phyloP scores from a whole-genome alignment of 2,888 invertebrate species.

The Drosophila hamatofila region DNA sequence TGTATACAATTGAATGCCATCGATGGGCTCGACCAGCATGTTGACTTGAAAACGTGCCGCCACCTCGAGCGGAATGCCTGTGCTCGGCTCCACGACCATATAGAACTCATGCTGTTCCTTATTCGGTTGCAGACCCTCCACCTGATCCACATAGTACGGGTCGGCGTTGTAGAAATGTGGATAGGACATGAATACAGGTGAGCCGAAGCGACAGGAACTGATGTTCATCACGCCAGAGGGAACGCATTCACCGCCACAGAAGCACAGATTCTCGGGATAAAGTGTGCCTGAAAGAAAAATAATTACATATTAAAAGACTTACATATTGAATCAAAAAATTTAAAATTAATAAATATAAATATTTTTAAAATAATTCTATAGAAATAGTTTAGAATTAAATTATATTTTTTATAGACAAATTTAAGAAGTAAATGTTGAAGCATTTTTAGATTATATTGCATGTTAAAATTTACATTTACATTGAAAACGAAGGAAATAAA shows the following conservation, averaged over 20 bases:
- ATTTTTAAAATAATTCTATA: too few relatives aligned
- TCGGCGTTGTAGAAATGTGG: conserved; percentile 94
- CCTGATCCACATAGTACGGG: conserved; percentile 87
- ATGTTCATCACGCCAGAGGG: conserved; percentile 92
- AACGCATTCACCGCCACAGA: conserved; percentile 90
- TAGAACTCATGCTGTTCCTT: conserved; percentile 90
- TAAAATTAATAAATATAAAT: too few relatives aligned
- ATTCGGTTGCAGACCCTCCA: conserved; percentile 90
- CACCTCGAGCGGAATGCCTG: conserved; percentile 91
- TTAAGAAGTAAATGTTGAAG: too few relatives aligned
- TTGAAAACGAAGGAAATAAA: too few relatives aligned
- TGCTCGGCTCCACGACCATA: conserved; percentile 90
- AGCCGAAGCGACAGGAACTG: conserved; percentile 91
- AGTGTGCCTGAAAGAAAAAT: conserved; percentile 86
- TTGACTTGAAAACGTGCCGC: conserved; percentile 93
- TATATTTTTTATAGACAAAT: too few relatives aligned
- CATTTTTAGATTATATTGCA: too few relatives aligned
- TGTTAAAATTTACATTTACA: too few relatives aligned
- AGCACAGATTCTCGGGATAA: conserved; percentile 89
- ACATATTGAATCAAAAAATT: too few relatives aligned
- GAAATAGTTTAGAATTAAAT: too few relatives aligned
- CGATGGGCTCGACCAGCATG: conserved; percentile 89
- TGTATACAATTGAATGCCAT: conserved; percentile 88
- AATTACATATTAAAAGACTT: neutral
- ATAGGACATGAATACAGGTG: conserved; percentile 93